A percentile compares a stretch with the other conserved stretches of the same genome.
Conservation (phyloP, 2,888 invertebrate species). For the Lagria hirta region DNA sequence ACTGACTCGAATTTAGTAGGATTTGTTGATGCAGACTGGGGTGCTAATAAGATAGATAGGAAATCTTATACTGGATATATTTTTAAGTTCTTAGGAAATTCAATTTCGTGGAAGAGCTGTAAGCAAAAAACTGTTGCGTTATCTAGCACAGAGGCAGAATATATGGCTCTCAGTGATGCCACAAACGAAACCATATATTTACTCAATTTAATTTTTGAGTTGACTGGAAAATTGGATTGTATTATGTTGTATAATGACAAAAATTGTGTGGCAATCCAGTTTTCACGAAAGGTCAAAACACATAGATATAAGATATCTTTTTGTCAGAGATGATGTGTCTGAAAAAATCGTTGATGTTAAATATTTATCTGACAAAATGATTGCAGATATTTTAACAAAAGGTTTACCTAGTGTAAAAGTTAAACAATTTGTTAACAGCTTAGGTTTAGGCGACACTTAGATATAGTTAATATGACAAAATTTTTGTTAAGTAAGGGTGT, state of each 20-base stretch:
- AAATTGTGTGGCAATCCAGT: not conserved
- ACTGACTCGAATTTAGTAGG: not conserved
- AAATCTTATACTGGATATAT: slow-evolving; percentile 6
- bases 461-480: too few species aligned
- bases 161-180: not conserved
- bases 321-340: not conserved
- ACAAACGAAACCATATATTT: not conserved
- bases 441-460: too few species aligned
- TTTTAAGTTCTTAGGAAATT: slow-evolving; percentile 2
- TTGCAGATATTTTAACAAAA: not conserved
- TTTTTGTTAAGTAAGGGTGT: too few species aligned
- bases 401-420: too few species aligned
- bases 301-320: not conserved
- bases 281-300: not conserved
- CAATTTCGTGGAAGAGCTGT: slow-evolving; percentile 6
- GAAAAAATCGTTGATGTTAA: not conserved
- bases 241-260: not conserved
- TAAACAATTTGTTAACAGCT: too few species aligned
- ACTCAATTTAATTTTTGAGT: not conserved
- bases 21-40: slow-evolving; percentile 3
- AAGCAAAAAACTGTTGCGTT: slow-evolving; percentile 13
- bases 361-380: not conserved
- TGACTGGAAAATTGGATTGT: not conserved
- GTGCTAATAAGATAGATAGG: slow-evolving; percentile 1
- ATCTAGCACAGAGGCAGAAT: slow-evolving; percentile 6